Evolutionary conservation across 2,797 vertebrate species (phyloP).

Genomic region (Galago senegalensis): DNA sequence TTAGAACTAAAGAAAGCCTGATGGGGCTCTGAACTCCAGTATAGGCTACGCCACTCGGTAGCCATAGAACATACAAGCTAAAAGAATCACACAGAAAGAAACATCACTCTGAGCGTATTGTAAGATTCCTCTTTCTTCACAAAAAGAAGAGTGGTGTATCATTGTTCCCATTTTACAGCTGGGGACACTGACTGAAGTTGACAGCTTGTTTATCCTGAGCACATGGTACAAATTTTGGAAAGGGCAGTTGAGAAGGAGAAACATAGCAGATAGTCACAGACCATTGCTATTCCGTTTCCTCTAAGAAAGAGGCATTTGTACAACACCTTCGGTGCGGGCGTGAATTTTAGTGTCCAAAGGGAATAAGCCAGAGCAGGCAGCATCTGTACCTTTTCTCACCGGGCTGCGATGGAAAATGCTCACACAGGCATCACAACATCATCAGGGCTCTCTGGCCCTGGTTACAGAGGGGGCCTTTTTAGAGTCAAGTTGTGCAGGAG

Average conservation of each 20-base stretch:
- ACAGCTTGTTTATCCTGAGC: background rate
- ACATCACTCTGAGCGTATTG: background rate
- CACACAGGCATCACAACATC: fast-evolving
- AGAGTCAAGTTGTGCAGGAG: background rate
- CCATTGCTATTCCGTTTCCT: background rate
- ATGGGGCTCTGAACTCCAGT: background rate
- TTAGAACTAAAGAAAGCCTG: background rate
- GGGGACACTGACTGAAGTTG: background rate
- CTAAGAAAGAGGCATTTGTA: background rate
- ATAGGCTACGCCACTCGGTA: background rate
- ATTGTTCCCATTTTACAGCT: background rate
- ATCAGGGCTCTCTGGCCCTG: background rate
- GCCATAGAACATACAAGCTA: background rate
- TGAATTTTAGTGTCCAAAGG: too few species aligned
- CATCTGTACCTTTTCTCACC: background rate
- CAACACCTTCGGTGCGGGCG: background rate
- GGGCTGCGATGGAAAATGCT: background rate
- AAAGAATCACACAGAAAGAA: background rate
- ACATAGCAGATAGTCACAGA: background rate
- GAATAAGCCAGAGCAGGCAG: background rate
- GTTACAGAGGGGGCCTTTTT: background rate
- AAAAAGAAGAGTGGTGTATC: background rate
- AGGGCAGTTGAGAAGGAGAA: background rate
- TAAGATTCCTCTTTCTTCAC: background rate
- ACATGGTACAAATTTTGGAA: background rate